These are phyloP conservation scores for Aromia moschata DNA, from an alignment of 2,888 invertebrate genomes.

Conservation along the genomic window DNA sequence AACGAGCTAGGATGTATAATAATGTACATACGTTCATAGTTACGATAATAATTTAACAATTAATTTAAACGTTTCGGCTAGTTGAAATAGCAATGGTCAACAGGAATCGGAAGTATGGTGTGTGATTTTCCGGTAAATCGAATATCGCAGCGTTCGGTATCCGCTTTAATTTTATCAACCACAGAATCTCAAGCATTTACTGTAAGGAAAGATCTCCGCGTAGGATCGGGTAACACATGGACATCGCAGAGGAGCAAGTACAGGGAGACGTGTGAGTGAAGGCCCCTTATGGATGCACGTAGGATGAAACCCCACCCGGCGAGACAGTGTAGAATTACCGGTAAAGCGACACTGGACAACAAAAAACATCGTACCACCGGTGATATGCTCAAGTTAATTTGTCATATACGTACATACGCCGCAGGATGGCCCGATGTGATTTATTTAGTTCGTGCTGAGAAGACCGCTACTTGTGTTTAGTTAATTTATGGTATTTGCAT, in stretches of 20 bases:
- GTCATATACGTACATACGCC: constrained; percentile 51
- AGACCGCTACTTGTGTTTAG: constrained; percentile 30
- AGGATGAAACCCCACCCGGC: constrained; percentile 56
- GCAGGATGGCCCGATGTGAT: constrained; percentile 51
- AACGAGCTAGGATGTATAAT: too few relatives aligned
- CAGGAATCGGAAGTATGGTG: constrained; percentile 49
- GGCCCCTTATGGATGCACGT: constrained; percentile 28
- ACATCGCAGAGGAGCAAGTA: constrained; percentile 22
- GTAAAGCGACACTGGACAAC: constrained; percentile 54
- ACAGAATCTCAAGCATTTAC: constrained; percentile 23
- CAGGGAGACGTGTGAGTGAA: constrained; percentile 22
- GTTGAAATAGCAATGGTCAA: constrained; percentile 35
- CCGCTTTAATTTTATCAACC: constrained; percentile 25
- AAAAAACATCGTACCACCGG: constrained; percentile 49
- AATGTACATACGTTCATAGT: too few relatives aligned
- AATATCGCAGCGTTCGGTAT: constrained; percentile 32
- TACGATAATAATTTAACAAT: constrained; percentile 8
- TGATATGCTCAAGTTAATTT: constrained; percentile 60
- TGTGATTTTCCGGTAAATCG: constrained; percentile 43
- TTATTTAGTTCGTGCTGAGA: constrained; percentile 43
- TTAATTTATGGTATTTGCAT: constrained; percentile 26
- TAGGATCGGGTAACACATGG: constrained; percentile 23
- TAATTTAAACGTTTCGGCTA: constrained; percentile 32
- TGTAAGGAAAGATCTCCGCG: constrained; percentile 22
- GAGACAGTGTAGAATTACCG: constrained; percentile 54